A percentile compares a stretch with the other conserved stretches of the same genome.
Evolutionary conservation across 1,140 invertebrate species (phyloP).

Genomic region (Drosophila equinoxialis): DNA sequence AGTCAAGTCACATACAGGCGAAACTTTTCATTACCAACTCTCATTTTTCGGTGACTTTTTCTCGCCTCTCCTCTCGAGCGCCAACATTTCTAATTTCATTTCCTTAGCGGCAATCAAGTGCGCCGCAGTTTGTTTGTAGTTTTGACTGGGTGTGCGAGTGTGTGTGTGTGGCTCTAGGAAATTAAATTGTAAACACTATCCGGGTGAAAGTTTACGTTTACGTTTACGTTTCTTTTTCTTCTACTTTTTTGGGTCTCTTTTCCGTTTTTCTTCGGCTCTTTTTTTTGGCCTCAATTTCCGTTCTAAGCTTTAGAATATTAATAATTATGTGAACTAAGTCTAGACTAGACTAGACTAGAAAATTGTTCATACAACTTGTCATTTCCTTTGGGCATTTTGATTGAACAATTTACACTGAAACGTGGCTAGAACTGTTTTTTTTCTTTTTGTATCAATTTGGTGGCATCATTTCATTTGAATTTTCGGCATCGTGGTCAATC

Average conservation of each 20-base stretch:
- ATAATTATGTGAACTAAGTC: slow-evolving; percentile 55
- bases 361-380: slow-evolving; percentile 1
- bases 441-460: no score
- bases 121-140: slow-evolving; percentile 49
- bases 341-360: slow-evolving; percentile 7
- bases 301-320: slow-evolving; percentile 34
- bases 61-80: background rate
- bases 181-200: slow-evolving; percentile 75
- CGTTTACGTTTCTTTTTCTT: background rate
- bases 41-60: slow-evolving; percentile 42
- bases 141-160: slow-evolving; percentile 1
- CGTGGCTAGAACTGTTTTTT: no score
- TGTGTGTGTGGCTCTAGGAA: slow-evolving; percentile 47
- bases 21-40: slow-evolving; percentile 44
- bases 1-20: slow-evolving; percentile 59
- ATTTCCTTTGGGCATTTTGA: background rate
- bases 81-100: slow-evolving; percentile 60
- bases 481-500: no score
- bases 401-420: background rate
- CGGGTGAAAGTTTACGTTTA: slow-evolving; percentile 31
- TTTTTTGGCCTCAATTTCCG: slow-evolving; percentile 67
- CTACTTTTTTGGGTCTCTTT: background rate
- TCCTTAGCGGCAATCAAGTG: slow-evolving; percentile 60
- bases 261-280: background rate
- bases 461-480: no score